These are phyloP conservation scores for Habropoda laboriosa DNA, from an alignment of 1,140 invertebrate genomes.

Conservation along the genomic window DNA sequence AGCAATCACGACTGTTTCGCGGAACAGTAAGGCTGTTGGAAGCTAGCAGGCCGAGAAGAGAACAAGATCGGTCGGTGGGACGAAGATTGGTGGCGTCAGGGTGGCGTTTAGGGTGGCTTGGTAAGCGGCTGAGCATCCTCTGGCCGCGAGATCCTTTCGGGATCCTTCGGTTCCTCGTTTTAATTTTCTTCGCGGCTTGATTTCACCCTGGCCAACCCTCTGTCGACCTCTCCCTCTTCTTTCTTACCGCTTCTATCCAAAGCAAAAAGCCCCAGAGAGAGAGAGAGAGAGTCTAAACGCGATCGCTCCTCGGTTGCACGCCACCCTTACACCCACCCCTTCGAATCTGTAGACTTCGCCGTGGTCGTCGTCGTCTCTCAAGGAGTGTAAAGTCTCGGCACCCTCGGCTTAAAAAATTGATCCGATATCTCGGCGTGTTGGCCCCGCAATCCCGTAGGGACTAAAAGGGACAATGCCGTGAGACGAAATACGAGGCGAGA, in stretches of 20 bases:
- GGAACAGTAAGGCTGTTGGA: slow-evolving; percentile 22
- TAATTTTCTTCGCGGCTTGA: slow-evolving; percentile 78
- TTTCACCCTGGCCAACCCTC: slow-evolving; percentile 67
- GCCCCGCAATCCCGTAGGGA: slow-evolving; percentile 77
- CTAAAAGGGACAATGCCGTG: slow-evolving; percentile 80
- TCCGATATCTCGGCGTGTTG: slow-evolving; percentile 80
- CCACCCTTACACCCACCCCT: slow-evolving; percentile 45
- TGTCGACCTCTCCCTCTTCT: background rate
- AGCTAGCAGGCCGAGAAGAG: slow-evolving; percentile 31
- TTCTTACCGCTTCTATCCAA: background rate
- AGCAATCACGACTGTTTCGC: slow-evolving; percentile 66
- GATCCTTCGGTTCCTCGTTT: slow-evolving; percentile 74
- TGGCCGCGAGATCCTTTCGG: slow-evolving; percentile 60
- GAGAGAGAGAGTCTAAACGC: slow-evolving; percentile 37
- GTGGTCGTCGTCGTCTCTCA: slow-evolving; percentile 69
- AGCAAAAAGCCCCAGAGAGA: slow-evolving; percentile 53
- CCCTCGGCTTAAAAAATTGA: slow-evolving; percentile 80
- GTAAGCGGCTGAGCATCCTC: slow-evolving; percentile 55
- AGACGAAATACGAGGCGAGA: slow-evolving; percentile 57
- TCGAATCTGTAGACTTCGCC: slow-evolving; percentile 44
- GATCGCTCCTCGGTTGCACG: slow-evolving; percentile 37
- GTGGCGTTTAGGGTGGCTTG: slow-evolving; percentile 36
- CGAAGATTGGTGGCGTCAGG: slow-evolving; percentile 47
- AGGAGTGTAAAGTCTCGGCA: slow-evolving; percentile 81
- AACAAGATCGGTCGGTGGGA: slow-evolving; percentile 17